Conservation (phyloP, 2,113 vertebrate genomes). For the Melanotaenia duboulayi region DNA sequence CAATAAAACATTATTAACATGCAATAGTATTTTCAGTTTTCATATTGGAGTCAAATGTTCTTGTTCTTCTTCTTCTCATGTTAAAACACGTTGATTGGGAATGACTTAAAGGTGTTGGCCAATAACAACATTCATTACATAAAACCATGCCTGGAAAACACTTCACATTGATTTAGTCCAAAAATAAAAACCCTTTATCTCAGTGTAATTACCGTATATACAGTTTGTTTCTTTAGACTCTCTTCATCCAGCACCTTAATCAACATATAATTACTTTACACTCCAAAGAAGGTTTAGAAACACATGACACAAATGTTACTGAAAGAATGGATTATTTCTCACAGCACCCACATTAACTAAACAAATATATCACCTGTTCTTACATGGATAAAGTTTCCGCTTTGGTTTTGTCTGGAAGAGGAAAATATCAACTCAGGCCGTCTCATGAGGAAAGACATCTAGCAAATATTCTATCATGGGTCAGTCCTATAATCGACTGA, state of each 20-base stretch:
- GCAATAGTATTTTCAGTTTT: conserved; percentile 7
- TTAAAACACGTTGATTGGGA: conserved; percentile 58
- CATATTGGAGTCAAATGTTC: conserved; percentile 31
- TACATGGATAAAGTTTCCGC: conserved; percentile 58
- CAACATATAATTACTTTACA: conserved; percentile 24
- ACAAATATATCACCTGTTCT: conserved; percentile 36
- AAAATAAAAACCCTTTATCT: conserved; percentile 22
- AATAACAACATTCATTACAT: conserved; percentile 47
- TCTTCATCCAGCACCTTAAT: conserved; percentile 28
- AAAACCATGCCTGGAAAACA: conserved; percentile 54
- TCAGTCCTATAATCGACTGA: conserved; percentile 75
- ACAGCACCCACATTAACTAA: conserved; percentile 18
- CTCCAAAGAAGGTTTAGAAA: neutral
- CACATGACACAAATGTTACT: neutral
- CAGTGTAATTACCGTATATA: conserved; percentile 1
- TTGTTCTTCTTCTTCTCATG: conserved; percentile 30
- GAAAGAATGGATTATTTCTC: conserved; percentile 7
- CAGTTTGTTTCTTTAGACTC: conserved; percentile 12
- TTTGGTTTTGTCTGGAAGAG: conserved; percentile 48
- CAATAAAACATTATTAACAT: neutral
- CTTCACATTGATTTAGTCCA: conserved; percentile 47
- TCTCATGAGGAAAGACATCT: conserved; percentile 73
- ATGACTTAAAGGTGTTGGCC: conserved; percentile 52
- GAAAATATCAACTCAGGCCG: conserved; percentile 59
- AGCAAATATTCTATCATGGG: conserved; percentile 72